Evolutionary conservation across 1,140 invertebrate genomes (phyloP), one percentile per base, ranked within the genome.

Genomic region (Bombus turneri): DNA sequence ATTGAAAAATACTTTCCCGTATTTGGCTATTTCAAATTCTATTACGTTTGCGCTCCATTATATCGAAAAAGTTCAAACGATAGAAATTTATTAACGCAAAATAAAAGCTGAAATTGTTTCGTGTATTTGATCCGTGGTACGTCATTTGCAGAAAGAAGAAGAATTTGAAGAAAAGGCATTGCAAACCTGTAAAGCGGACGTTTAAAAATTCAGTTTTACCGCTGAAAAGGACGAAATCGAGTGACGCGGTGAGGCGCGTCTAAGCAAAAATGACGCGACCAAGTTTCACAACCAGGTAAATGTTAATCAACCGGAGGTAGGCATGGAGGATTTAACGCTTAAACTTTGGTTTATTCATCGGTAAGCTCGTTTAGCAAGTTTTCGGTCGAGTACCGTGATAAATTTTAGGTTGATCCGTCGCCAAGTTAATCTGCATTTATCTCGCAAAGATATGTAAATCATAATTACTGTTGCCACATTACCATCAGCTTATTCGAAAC

Each of bases 371-470:
- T 62, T 43, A 43, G 75, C 75, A 39, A 77, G 57, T 77, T 62
- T 62, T 39, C 57, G 34, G 25, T 62, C 34, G 53, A 77, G 37
- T 62, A 64, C 22, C 34, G 34, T 39, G 41, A 41, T 62, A 77
- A 77, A 77, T 77, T 77, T 39, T 39, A 75, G 28, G 73, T 53
- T 75, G 73, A 75, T 57, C 31, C 37, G 57, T 77, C 28, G 34
- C 28, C 25, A 28, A 77, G 37, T 62, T 62, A 39, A 62, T 59
- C 31, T 74, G 41, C 72, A 22, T 47, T 74, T 74, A 74, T 34
- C 47, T 53, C 18, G 41, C n/a, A 15, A 37, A n/a, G 41, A 59
- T 39, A 53, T 53, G 47, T 53, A 76, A 62, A 77, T 77, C 28
- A 12, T 77, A 41, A 77, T 77, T 77, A 64, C 13, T 41, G 12